Base-by-base conservation (phyloP, 1,140 invertebrate genomes). In the Drosophila asahinai region DNA sequence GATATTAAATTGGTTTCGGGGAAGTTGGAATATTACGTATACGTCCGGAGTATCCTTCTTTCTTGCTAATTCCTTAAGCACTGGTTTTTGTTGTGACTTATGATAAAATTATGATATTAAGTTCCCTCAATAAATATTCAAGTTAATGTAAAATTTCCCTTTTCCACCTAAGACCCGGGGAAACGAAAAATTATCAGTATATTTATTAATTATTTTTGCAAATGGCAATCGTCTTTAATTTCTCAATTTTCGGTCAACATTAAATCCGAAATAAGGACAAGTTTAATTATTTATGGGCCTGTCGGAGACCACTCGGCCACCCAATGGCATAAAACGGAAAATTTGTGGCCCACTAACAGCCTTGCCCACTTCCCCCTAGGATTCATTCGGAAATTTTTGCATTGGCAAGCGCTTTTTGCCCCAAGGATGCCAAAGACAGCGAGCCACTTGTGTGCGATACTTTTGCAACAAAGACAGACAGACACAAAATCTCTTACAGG, bases 251-350 rank as follows among this genome's bases (percentile, higher is more conserved):
- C 7, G 19, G 11, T 27, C 33, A n/a, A 27, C 49, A 72, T 72
- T 60, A 36, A 72, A 51, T 73, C 38, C 25, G 22, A 72, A 59
- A 72, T 72, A 33, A 43, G 45, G 5, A 25, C 8, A 48, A 61
- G 40, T 55, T 75, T 75, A 75, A 75, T 63, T 75, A 75, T 74
- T 73, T 75, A 74, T 62, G 36, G 30, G 30, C 30, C 57, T 47
- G 48, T n/a, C 33, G 38, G 45, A 49, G n/a, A 48, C 52, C 51
- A 19, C 38, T 62, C 52, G 49, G 48, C 73, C 72, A 73, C 43
- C 67, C 62, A 84, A 81, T 67, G 65, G 82, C 82, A 86, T 81
- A 78, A 81, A 86, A 78, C 62, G 54, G 61, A 52, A 86, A 86
- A 75, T 86, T 86, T 75, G 82, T 75, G 71, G 79, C 52, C 58